phyloP scores from a whole-genome alignment of 2,113 vertebrate genomes.

The Pluvialis apricaria region DNA sequence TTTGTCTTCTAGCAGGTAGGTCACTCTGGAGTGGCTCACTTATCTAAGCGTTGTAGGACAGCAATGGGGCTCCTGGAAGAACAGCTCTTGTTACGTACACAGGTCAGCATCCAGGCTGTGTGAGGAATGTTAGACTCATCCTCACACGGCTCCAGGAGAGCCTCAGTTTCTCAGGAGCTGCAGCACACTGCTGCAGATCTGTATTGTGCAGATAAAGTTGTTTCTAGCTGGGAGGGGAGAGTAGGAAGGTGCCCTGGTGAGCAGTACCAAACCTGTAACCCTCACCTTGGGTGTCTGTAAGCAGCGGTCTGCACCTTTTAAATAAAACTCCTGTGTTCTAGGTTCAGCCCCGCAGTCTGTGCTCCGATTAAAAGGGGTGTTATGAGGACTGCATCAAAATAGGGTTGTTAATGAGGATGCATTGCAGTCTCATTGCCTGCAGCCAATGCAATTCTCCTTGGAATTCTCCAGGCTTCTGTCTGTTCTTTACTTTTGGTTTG shows the following conservation, averaged over 20 bases:
- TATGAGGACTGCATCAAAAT: background rate
- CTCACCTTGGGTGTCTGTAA: background rate
- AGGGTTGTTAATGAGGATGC: background rate
- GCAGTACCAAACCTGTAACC: background rate
- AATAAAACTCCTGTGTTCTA: background rate
- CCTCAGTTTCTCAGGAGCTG: background rate
- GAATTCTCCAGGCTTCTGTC: background rate
- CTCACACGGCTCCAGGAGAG: background rate
- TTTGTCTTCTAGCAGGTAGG: background rate
- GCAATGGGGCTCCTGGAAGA: background rate
- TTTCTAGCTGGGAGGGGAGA: background rate
- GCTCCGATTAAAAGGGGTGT: background rate
- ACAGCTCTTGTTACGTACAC: background rate
- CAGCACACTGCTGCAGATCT: background rate
- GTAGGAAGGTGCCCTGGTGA: background rate
- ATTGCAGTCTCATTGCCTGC: background rate
- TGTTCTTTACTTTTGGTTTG: background rate
- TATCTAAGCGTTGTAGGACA: background rate
- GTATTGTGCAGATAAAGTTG: background rate
- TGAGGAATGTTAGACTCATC: background rate
- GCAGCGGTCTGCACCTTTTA: background rate
- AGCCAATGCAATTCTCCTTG: background rate
- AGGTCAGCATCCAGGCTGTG: background rate
- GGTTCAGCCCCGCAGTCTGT: background rate
- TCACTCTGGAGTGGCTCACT: background rate